Evolutionary conservation across 2,113 vertebrate genomes (phyloP).

Genomic region (Vidua macroura): DNA sequence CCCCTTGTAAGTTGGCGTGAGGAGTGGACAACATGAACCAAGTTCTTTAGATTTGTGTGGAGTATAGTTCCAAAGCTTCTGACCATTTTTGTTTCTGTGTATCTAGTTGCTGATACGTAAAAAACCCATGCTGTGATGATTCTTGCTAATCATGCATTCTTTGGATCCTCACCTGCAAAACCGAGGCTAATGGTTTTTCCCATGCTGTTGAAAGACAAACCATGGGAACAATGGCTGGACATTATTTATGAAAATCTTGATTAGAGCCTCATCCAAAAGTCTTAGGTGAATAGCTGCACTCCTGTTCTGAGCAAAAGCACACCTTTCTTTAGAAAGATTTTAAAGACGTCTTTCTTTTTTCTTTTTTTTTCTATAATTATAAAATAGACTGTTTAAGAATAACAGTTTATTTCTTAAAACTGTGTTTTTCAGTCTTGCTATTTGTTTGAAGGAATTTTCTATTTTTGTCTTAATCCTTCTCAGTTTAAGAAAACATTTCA

Average conservation of each 20-base stretch:
- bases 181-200: neutral
- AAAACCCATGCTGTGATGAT: neutral
- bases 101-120: neutral
- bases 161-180: neutral
- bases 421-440: neutral
- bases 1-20: neutral
- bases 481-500: neutral
- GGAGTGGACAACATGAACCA: neutral
- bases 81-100: neutral
- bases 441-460: neutral
- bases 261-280: neutral
- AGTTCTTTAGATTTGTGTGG: neutral
- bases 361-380: neutral
- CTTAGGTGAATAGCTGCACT: neutral
- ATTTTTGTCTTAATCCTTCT: neutral
- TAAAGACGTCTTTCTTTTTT: neutral
- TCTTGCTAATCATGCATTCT: neutral
- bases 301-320: neutral
- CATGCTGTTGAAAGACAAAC: neutral
- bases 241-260: neutral
- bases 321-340: neutral
- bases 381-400: neutral
- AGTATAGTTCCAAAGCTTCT: neutral
- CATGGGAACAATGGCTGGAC: neutral
- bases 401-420: conserved; percentile 19